Evolutionary conservation across 2,888 invertebrate species (phyloP).

Genomic region (Osedax fenrisi): DNA sequence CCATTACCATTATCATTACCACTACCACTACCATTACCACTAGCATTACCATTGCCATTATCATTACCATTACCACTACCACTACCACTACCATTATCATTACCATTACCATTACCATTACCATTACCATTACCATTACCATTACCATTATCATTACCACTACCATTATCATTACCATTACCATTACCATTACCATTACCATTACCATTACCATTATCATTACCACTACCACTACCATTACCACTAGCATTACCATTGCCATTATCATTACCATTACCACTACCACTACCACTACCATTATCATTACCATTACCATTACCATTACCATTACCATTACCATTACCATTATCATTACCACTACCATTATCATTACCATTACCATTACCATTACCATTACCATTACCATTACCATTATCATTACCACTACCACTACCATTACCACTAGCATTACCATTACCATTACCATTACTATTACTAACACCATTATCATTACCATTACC

Average conservation of each 20-base stretch:
- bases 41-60: not conserved
- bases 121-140: conserved; percentile 52
- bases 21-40: not conserved
- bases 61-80: not conserved
- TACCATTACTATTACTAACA: conserved; percentile 2
- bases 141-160: conserved; percentile 42
- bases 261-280: conserved; percentile 11
- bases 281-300: conserved; percentile 6
- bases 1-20: not conserved
- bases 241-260: conserved; percentile 18
- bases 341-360: not conserved
- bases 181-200: conserved; percentile 33
- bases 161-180: conserved; percentile 46
- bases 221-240: conserved; percentile 19
- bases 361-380: too few species aligned
- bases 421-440: conserved; percentile 16
- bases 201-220: conserved; percentile 5
- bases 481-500: not conserved
- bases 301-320: not conserved
- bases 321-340: conserved; percentile 13
- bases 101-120: not conserved
- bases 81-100: not conserved
- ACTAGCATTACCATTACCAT: conserved; percentile 17
- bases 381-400: too few species aligned
- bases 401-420: too few species aligned